These are phyloP conservation scores for Leptopilina boulardi DNA, from an alignment of 1,140 invertebrate species.

Conservation along the genomic window DNA sequence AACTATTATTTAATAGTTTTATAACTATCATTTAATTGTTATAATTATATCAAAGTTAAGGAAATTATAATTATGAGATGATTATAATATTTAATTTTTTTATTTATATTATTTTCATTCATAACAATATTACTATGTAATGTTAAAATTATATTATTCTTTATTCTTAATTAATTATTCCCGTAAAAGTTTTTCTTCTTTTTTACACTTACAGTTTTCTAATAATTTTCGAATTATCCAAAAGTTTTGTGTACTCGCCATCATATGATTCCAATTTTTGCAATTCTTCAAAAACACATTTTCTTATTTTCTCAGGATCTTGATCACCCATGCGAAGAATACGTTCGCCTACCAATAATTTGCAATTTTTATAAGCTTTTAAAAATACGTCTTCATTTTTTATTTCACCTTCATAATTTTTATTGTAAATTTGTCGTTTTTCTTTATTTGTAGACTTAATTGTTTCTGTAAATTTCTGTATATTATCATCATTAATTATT, in stretches of 20 bases:
- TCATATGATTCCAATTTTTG: background rate
- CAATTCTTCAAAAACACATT: slow-evolving; percentile 22
- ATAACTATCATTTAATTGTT: too few species aligned
- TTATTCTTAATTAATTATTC: background rate
- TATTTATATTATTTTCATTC: too few species aligned
- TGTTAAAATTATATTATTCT: too few species aligned
- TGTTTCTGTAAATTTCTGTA: background rate
- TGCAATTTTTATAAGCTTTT: slow-evolving; percentile 1
- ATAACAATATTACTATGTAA: too few species aligned
- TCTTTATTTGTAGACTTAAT: background rate
- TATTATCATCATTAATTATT: background rate
- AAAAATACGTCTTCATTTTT: background rate
- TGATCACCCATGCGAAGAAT: background rate
- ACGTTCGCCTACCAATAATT: background rate
- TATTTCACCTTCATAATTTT: background rate
- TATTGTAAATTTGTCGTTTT: background rate
- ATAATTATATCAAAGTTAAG: too few species aligned
- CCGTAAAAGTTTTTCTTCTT: too few species aligned
- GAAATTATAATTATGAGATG: too few species aligned
- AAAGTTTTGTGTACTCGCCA: background rate
- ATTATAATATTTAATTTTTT: too few species aligned
- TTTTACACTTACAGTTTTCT: background rate
- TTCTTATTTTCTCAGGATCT: background rate
- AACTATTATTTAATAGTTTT: too few species aligned
- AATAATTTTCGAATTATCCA: background rate